A percentile compares a stretch with the other conserved stretches of the same genome.
Evolutionary conservation across 2,888 invertebrate species (phyloP).

Genomic region (Sipha maydis): DNA sequence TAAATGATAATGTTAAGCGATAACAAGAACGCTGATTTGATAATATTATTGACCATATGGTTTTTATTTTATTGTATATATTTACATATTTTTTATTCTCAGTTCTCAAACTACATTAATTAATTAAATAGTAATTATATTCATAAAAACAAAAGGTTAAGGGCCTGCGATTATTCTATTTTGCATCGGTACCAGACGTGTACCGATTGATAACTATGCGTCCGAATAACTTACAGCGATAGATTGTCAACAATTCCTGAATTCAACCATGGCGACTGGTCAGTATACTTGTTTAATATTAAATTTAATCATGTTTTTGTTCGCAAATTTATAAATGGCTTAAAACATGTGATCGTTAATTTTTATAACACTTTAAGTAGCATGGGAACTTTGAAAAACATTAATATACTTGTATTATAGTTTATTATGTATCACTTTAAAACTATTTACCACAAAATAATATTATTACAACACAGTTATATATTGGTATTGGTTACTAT

Average conservation of each 20-base stretch:
- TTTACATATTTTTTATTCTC: not conserved
- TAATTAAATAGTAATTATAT: not conserved
- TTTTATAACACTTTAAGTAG: not conserved
- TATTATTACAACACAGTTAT: too few species aligned
- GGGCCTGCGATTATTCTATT: not conserved
- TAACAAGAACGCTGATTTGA: not conserved
- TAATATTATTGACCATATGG: not conserved
- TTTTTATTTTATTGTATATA: not conserved
- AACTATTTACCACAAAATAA: too few species aligned
- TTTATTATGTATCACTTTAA: not conserved
- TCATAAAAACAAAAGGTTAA: not conserved
- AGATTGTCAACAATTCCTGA: not conserved
- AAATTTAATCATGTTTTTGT: not conserved
- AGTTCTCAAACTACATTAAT: not conserved
- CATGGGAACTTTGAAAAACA: not conserved
- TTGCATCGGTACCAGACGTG: not conserved
- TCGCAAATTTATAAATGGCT: not conserved
- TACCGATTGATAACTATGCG: not conserved
- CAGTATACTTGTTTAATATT: slow-evolving; percentile 18
- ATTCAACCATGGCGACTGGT: slow-evolving; percentile 48
- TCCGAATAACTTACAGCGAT: too few species aligned
- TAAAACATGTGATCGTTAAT: not conserved
- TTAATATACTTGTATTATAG: not conserved
- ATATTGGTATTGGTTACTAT: too few species aligned
- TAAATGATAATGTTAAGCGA: not conserved